Evolutionary conservation across 2,888 invertebrate species (phyloP), one percentile per base, ranked within the genome.

Genomic region (Gnatocerus cornutus): DNA sequence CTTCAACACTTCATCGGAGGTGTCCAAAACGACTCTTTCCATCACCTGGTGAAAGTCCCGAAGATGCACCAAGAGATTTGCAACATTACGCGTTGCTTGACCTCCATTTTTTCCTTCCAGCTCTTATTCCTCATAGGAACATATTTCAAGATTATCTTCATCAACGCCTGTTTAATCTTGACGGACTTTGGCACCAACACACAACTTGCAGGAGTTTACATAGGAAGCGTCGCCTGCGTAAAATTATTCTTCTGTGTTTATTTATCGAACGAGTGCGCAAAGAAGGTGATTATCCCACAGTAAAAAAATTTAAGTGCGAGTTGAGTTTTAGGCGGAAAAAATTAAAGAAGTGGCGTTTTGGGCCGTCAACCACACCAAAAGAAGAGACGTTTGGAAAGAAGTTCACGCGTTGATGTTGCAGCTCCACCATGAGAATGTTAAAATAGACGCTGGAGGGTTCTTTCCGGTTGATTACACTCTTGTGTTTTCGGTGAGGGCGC

Each of bases 131-230:
- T 55, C 8, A 55, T 37, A 14, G 53, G 53, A 8, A 55, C 53
- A 5, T 30, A 55, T 37, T 55, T 55, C 30, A 55, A 55, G 16
- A 55, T 55, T 4, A 55, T 55, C 14, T 55, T 55, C 37, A 33
- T 55, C 9, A 55, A 55, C 12, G 53, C 39, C 3, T 55, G 33
- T 37, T 55, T 55, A 9, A 4, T 55, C 1, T 13, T 13, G 33
- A 14, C 37, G 9, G 53, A 55, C 37, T 55, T 55, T 55, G 39
- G 39, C 3, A 55, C 53, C 0, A 55, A 55, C 12, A 39, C 37
- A 14, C 53, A 55, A 16, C 10, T 55, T 8, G 7, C 53, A 3
- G 29, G 53, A 7, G 1, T 55, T 4, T 55, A 37, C 29, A 8
- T 37, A 9, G 39, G 37, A 55, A 14, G 9, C 37, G 9, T 14